Evolutionary conservation across 2,113 vertebrate genomes (phyloP), one percentile per base, ranked within the genome.

Genomic region (Nibea coibor): DNA sequence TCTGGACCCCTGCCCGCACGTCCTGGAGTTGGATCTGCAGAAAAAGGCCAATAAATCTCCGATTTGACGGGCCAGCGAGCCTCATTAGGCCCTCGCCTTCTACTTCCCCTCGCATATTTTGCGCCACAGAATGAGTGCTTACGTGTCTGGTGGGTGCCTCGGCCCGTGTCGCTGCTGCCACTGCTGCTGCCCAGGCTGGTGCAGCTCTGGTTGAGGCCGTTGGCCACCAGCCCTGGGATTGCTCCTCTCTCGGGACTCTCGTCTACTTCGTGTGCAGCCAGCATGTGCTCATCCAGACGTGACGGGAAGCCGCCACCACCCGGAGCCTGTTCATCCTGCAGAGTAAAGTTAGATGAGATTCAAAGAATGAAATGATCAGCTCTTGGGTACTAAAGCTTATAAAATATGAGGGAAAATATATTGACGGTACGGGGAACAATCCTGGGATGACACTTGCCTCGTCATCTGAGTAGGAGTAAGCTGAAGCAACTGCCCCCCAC

Each of bases 141-240:
- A 93, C 91, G 81, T 56, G 89, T 90, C 56, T 89, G 90, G 47
- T 93, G 91, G 4, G 80, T 80, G 59, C 94, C 94, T 75, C 95
- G 95, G 68, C 97, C 96, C 0, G 88, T 87, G 73, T 99, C 98
- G 17, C 98, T 98, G 89, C 97, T 96, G 88, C 96, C 95, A 24
- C 93, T 96, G 92, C 97, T 98, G 75, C 98, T 97, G 73, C 96
- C 97, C 65, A 99, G 95, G 86, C 98, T 99, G 70, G 97, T 97
- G 87, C 89, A 96, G 91, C 98, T 99, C 89, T 95, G 96, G 62
- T 96, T 95, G 35, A 99, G 96, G 19, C 97, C 97, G 67, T 95
- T 97, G 0, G 95, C 86, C 51, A 94, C 91, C 75, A 98, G 70
- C 11, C 95, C 93, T 2, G 96, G 91, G 54, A 94, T 70, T 43